phyloP scores from a whole-genome alignment of 2,888 invertebrate species.

The Mythimna ferrago region DNA sequence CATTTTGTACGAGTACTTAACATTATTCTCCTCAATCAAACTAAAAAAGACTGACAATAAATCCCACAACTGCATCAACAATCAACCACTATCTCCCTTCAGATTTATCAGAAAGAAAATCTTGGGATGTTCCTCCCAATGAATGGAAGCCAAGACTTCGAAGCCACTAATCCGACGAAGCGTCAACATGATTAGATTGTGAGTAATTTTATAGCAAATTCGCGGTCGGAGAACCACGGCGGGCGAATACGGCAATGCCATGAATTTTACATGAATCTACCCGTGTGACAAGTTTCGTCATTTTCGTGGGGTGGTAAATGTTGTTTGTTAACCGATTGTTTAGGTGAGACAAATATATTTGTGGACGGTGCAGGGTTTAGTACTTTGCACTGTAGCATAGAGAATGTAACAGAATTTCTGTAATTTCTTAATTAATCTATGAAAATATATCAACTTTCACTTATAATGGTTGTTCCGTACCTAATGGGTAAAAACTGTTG shows the following conservation, averaged over 20 bases:
- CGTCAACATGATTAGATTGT: constrained; percentile 84
- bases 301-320: constrained; percentile 75
- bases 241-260: constrained; percentile 72
- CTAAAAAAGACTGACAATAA: constrained; percentile 10
- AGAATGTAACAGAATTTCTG: background rate
- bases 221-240: constrained; percentile 73
- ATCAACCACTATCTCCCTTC: constrained; percentile 40
- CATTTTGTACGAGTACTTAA: background rate
- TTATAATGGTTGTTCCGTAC: no score
- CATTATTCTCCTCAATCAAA: background rate
- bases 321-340: constrained; percentile 68
- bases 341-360: constrained; percentile 61
- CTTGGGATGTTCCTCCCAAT: constrained; percentile 58
- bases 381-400: background rate
- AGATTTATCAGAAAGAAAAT: constrained; percentile 62
- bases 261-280: constrained; percentile 88
- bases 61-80: constrained; percentile 44
- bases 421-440: no score
- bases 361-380: background rate
- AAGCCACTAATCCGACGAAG: constrained; percentile 70
- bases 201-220: constrained; percentile 86
- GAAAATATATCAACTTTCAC: no score
- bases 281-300: constrained; percentile 79
- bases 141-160: constrained; percentile 63
- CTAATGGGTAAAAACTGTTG: no score